Conservation (phyloP, 1,140 invertebrate genomes). For the Steinernema khuongi region DNA sequence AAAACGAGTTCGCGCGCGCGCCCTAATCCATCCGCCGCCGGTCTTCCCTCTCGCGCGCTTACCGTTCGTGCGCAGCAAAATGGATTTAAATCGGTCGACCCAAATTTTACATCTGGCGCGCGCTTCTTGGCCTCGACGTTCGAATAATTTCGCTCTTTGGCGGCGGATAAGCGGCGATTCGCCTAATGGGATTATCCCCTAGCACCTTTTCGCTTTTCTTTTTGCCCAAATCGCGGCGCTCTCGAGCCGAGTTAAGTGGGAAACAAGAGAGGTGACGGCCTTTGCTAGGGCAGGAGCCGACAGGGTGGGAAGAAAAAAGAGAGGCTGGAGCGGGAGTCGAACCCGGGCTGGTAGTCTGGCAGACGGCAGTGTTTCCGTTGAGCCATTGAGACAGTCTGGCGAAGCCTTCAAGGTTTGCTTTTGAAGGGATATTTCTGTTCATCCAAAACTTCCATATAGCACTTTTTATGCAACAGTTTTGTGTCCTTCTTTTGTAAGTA, state of each 20-base stretch:
- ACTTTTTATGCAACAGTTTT: no score
- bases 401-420: no score
- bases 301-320: not conserved
- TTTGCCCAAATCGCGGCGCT: not conserved
- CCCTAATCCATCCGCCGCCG: not conserved
- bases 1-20: not conserved
- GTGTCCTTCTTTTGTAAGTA: no score
- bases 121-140: not conserved
- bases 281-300: not conserved
- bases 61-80: not conserved
- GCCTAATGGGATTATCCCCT: slow-evolving; percentile 1
- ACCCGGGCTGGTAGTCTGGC: no score
- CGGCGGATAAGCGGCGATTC: not conserved
- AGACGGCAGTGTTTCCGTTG: no score
- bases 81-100: slow-evolving; percentile 17
- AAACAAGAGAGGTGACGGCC: not conserved
- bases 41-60: not conserved
- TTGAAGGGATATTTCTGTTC: no score
- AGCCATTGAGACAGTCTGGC: no score
- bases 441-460: no score
- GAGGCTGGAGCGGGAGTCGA: no score
- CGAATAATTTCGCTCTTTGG: slow-evolving; percentile 1
- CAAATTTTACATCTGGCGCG: slow-evolving; percentile 8
- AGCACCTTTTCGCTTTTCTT: slow-evolving; percentile 12
- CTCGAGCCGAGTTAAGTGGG: slow-evolving; percentile 3